Evolutionary conservation across 2,113 vertebrate genomes (phyloP), one percentile per base, ranked within the genome.

Genomic region (Okapia johnstoni): DNA sequence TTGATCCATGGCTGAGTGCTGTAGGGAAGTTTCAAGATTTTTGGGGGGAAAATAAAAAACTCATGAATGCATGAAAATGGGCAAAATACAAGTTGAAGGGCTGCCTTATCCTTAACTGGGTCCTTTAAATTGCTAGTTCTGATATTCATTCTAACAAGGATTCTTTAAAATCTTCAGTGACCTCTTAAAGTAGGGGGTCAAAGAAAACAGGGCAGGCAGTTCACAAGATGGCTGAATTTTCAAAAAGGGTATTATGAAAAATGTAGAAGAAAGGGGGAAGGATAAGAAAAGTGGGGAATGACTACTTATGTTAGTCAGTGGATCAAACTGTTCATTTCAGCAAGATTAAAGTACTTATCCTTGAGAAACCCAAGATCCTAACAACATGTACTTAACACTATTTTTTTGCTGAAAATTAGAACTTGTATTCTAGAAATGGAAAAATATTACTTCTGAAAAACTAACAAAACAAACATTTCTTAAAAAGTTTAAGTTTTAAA

Each of bases 391-490:
- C 7, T 58, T 73, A 85, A 36, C 52, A 81, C 28, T 48, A 33
- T 21, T 36, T 85, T 96, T 93, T 80, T 79, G 36, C 46, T 63
- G 3, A 88, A 88, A 93, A 88, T 21, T 46, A 70, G 21, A 92
- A 84, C 85, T 86, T 95, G 23, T 58, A 73, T 89, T 84, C 66
- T 88, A 15, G n/a, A 94, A 98, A 86, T 79, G 30, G 36, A 89
- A 92, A 79, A 91, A 15, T 25, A 80, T 13, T 61, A 80, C 30
- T 93, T 88, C 54, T 85, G 48, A 84, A 95, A 70, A 58, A 1
- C 13, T 63, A 92, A 93, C 54, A n/a, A 63, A 36, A 83, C 15
- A 70, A 93, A 88, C 9, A 21, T 55, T 90, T 88, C 25, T 43
- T 28, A 21, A 54, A 87, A 92, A 91, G 36, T 96, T 96, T 66